phyloP scores from a whole-genome alignment of 2,797 vertebrate genomes.

The Smutsia gigantea region DNA sequence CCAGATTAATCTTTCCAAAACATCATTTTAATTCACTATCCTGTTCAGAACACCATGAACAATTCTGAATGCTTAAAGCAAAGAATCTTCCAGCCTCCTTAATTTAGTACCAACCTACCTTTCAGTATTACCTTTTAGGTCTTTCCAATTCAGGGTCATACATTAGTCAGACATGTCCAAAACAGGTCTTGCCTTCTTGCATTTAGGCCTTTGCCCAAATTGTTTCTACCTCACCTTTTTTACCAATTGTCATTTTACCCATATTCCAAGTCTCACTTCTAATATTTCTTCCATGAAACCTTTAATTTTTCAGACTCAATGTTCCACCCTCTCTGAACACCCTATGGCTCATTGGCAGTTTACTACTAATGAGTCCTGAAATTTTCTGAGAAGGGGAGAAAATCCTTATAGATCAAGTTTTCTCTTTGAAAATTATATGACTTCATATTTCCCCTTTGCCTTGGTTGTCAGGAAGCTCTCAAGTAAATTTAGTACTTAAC shows the following conservation, averaged over 20 bases:
- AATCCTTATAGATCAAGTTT: background rate
- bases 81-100: background rate
- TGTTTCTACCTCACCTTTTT: background rate
- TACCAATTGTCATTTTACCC: background rate
- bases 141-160: background rate
- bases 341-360: background rate
- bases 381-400: slow-evolving; percentile 4
- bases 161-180: background rate
- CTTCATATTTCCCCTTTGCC: background rate
- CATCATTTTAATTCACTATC: background rate
- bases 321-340: background rate
- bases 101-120: background rate
- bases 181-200: background rate
- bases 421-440: background rate
- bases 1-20: background rate
- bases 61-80: background rate
- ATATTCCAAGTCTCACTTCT: background rate
- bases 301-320: background rate
- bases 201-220: background rate
- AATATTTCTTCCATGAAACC: background rate
- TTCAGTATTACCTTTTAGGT: background rate
- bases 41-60: background rate
- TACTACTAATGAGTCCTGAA: background rate
- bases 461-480: background rate
- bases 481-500: background rate